These are phyloP conservation scores for Masticophis lateralis DNA, from an alignment of 2,797 vertebrate genomes.

Conservation along the genomic window DNA sequence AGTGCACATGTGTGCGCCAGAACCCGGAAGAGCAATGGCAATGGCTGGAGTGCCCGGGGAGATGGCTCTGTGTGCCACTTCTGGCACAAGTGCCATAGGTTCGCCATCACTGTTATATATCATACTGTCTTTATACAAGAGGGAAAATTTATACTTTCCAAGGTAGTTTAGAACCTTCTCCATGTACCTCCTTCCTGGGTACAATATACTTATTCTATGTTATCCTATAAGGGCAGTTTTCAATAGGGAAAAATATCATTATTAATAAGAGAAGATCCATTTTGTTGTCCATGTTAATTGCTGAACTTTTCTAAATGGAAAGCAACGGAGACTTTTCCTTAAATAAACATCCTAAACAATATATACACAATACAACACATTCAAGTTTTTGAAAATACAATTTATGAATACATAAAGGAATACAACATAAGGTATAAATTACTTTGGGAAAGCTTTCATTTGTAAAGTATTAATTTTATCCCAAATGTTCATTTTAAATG, in stretches of 20 bases:
- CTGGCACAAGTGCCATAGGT: too few relatives aligned
- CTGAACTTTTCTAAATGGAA: background rate
- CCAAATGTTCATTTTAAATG: background rate
- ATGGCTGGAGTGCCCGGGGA: too few relatives aligned
- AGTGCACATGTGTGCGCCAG: too few relatives aligned
- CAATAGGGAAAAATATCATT: background rate
- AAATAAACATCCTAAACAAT: background rate
- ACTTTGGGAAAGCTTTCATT: background rate
- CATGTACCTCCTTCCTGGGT: background rate
- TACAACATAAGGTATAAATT: background rate
- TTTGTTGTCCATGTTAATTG: background rate
- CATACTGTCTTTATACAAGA: background rate
- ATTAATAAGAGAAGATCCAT: background rate
- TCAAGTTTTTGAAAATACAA: background rate
- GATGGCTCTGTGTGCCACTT: too few relatives aligned
- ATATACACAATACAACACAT: too few relatives aligned
- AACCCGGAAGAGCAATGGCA: too few relatives aligned
- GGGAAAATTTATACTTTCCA: background rate
- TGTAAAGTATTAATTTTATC: background rate
- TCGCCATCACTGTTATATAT: background rate
- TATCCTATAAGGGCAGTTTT: background rate
- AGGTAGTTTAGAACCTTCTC: background rate
- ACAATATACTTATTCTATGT: background rate
- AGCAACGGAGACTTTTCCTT: background rate
- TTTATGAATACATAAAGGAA: background rate